Evolutionary conservation across 2,797 vertebrate genomes (phyloP), one percentile per base, ranked within the genome.

Genomic region (Poecilia picta): DNA sequence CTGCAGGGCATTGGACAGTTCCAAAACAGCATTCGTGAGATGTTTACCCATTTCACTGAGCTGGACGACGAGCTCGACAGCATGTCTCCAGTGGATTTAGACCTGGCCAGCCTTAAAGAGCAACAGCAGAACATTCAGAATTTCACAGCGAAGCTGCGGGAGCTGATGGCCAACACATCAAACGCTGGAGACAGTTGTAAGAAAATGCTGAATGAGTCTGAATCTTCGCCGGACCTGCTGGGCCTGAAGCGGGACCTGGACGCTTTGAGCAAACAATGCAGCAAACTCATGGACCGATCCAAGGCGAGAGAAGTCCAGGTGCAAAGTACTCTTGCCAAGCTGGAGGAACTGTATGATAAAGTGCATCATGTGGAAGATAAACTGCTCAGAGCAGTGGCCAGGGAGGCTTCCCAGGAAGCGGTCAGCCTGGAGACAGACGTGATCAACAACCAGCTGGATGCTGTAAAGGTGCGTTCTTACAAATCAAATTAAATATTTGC

Each of bases 1-100:
- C 96, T 99, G 78, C 98, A 99, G 82, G 98, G 98, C 76, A 99
- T 99, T 0, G 97, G 98, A 1, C 97, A 98, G 93, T 99, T 99
- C 89, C 98, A 99, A 91, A 97, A 98, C 90, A 97, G 91, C 92
- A 98, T 99, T 90, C 96, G 98, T 31, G 98, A 99, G 91, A 98
- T 99, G 98, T 99, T 98, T 89, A 92, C 95, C 78, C 93, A 94
- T 80, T 99, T 99, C 93, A 96, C 98, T 7, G 98, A 99, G 88
- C 95, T 98, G 85, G 98, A 99, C 72, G 98, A 99, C 83, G 98
- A 99, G 87, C 94, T 99, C 39, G 98, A 99, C 77, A 95, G 94
- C 86, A 98, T 99, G 98, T 91, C 95, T 75, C 95, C 98, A 0
- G 96, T 97, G 33, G 97, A 95, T 73, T 96, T 98, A 25, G 95